Base-by-base conservation (phyloP, 2,888 invertebrate genomes). In the Nomada ruficornis region DNA sequence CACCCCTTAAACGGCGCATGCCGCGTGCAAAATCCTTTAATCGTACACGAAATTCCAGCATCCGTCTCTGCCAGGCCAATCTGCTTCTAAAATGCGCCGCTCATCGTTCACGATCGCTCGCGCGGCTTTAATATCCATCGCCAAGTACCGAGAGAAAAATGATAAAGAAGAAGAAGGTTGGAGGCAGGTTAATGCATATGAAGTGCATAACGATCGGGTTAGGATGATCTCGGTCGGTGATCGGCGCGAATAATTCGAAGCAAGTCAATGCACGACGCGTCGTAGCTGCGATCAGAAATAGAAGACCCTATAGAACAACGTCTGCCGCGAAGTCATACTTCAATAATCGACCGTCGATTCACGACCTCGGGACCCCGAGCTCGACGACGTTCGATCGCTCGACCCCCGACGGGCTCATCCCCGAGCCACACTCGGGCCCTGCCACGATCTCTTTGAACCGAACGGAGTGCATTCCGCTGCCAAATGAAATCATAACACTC, bases 341-440 rank as follows among this genome's bases (percentile, higher is more conserved):
- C 52, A 73, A 65, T 82, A 67, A 81, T 81, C 72, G 55, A 23
- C 68, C 73, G 74, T 70, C 81, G 81, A 70, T 57, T 63, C 75
- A 26, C 82, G 82, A 82, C 80, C 75, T 69, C 83, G 54, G 55
- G 79, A 74, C 79, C 75, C 77, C 75, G 79, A 80, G 77, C 84
- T 29, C 68, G 69, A 60, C 64, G 69, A 69, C 77, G 72, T 52
- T 52, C 71, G 57, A 80, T 72, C 78, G n/a, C 3, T 20, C 36
- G 70, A 26, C 63, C 29, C 20, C 10, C 65, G 60, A 67, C 54
- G 18, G n/a, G 11, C 20, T 50, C 64, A 23, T 67, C 54, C 50
- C 3, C 20, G 36, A 71, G 69, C 23, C 59, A 26, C 54, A 29
- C 54, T 23, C 77, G 60, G 65, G 67, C 65, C 71, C 64, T 67